Conservation (phyloP, 2,113 vertebrate species). For the Etheostoma cragini region DNA sequence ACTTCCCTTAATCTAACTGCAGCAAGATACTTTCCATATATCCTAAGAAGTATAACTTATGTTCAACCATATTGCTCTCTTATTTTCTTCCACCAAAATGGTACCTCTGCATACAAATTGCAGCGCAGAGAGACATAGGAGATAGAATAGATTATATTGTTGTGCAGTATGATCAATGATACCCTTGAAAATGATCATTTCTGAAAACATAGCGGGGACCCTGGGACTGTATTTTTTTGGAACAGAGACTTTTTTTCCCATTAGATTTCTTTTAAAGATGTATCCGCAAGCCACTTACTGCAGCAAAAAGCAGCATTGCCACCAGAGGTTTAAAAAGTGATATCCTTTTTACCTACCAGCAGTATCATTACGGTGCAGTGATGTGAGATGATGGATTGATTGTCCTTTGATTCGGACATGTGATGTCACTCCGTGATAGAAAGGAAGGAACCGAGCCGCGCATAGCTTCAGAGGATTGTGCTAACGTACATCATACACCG, state of each 20-base stretch:
- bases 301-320: conserved; percentile 3
- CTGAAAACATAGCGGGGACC: conserved; percentile 47
- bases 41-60: conserved; percentile 45
- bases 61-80: conserved; percentile 39
- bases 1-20: conserved; percentile 38
- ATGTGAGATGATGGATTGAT: conserved; percentile 75
- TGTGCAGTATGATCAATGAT: conserved; percentile 69
- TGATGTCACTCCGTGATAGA: conserved; percentile 63
- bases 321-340: conserved; percentile 53
- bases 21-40: conserved; percentile 56
- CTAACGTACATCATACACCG: conserved; percentile 46
- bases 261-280: conserved; percentile 34
- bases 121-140: conserved; percentile 57
- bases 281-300: conserved; percentile 43
- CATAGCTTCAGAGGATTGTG: conserved; percentile 37
- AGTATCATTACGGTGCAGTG: conserved; percentile 53
- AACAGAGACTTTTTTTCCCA: conserved; percentile 35
- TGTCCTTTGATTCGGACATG: conserved; percentile 61
- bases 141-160: conserved; percentile 71
- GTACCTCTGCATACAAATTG: conserved; percentile 61
- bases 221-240: conserved; percentile 36
- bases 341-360: conserved; percentile 58
- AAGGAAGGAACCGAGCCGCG: conserved; percentile 34
- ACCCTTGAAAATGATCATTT: conserved; percentile 60
- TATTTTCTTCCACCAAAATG: conserved; percentile 39